Evolutionary conservation across 35 echinoderm and acorn worm species (phyloP), one percentile per base, ranked within the genome.

Genomic region (Eucidaris tribuloides): DNA sequence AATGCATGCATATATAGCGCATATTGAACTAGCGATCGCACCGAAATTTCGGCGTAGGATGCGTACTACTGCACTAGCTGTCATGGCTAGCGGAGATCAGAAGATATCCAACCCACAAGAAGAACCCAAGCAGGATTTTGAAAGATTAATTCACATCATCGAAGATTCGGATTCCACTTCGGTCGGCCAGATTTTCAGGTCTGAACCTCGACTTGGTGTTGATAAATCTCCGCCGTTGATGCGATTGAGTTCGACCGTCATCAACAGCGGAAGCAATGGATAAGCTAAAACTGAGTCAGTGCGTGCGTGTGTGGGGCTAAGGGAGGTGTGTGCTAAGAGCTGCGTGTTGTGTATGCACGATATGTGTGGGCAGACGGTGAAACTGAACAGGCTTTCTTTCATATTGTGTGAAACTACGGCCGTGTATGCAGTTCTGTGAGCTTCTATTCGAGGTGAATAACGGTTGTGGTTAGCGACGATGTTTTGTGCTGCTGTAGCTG

Each of bases 81-180:
- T 22, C 30, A 41, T 84, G 58, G 28, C 35, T 37, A 41, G 38
- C 36, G 62, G 46, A 39, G 46, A 68, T 15, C 48, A 63, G 27
- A 82, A 44, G 20, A 59, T 61, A 33, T 30, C 15, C 34, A 57
- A 25, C 9, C 37, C 45, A 9, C 31, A 66, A n/a, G 57, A 58
- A 25, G 81, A 88, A 20, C 39, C 70, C 31, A 77, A 80, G 6
- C 76, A 77, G 0, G 94, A 97, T 27, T 80, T 80, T 58, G 50
- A 92, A 34, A 71, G 90, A 34, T 78, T 97, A 44, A 83, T 97
- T 36, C 82, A 85, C 35, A 82, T 92, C 39, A 92, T 97, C 40
- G 94, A 97, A 58, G 94, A 97, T n/a, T 97, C 94, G 23, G 94
- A 97, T 81, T 89, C 94, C 19, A 92, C 89, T 9, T 92, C 89